Evolutionary conservation across 2,113 vertebrate species (phyloP), one percentile per base, ranked within the genome.

Genomic region (Tyrannus savana): DNA sequence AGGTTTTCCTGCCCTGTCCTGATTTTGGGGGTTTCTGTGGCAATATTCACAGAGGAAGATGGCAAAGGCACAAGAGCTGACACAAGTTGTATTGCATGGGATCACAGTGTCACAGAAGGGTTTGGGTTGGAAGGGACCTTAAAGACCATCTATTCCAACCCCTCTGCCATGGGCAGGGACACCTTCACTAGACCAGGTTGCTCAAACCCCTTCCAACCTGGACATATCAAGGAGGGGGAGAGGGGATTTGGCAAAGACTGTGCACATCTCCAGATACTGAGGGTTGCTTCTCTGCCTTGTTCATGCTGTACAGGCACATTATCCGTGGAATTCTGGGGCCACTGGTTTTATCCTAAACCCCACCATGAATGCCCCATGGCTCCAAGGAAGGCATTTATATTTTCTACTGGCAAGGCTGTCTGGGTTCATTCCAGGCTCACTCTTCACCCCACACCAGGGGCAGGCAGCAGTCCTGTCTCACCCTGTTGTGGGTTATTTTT

Each of bases 301-400:
- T 50, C 33, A 5, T 44, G 25, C 66, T 37, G 19, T 37, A 30
- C 47, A 87, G 25, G 37, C n/a, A 18, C 58, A 23, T 55, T 30
- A n/a, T 14, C 72, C 73, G 28, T 37, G 49, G 71, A 67, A 52
- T 6, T 18, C 27, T 31, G 53, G 28, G 49, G 10, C 27, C n/a
- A 4, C 55, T 19, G 27, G 53, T 84, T 49, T 63, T 49, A 42
- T 50, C 56, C 39, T 47, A 47, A 66, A 31, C 23, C n/a, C 50
- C 47, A 27, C 30, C 24, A 23, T 0, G 7, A 81, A 55, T 47
- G 49, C 21, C 0, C 7, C 14, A 4, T 3, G 6, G 53, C 73
- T 69, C 55, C 74, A 62, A 44, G 73, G 47, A 89, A 93, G 27
- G 23, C 1, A 10, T 42, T 80, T 73, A 14, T 66, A 35, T 71